These are phyloP conservation scores for Paramormyrops kingsleyae DNA, from an alignment of 2,113 vertebrate genomes.

Conservation along the genomic window DNA sequence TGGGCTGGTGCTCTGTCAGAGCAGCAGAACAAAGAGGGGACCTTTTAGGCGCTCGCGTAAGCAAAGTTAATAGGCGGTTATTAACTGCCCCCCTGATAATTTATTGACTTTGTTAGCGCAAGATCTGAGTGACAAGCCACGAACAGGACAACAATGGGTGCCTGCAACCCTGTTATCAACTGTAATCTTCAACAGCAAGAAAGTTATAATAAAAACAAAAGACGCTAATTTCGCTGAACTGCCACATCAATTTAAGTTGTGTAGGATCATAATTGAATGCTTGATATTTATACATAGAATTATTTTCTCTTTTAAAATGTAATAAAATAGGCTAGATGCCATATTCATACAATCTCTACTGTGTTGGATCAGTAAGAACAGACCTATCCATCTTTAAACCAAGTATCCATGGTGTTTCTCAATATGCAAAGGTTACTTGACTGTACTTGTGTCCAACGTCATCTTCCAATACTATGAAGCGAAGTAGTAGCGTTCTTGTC, in stretches of 20 bases:
- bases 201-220: constrained; percentile 23
- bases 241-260: constrained; percentile 21
- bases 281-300: constrained; percentile 15
- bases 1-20: constrained; percentile 5
- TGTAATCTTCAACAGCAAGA: constrained; percentile 22
- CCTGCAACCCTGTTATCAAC: constrained; percentile 19
- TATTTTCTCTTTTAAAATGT: constrained; percentile 11
- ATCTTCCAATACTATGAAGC: not conserved
- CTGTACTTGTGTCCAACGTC: not conserved
- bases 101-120: constrained; percentile 22
- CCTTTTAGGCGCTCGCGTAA: constrained; percentile 6
- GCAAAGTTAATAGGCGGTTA: constrained; percentile 22
- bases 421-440: not conserved
- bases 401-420: not conserved
- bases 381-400: not conserved
- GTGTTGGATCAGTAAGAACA: not conserved
- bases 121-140: constrained; percentile 19
- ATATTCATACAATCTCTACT: not conserved
- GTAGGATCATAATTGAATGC: constrained; percentile 17
- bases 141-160: constrained; percentile 10
- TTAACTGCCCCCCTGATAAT: constrained; percentile 17
- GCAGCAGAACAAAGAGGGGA: constrained; percentile 16
- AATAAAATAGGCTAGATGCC: not conserved
- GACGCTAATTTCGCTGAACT: constrained; percentile 20
- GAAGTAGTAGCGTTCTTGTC: not conserved